Evolutionary conservation across 2,113 vertebrate genomes (phyloP), one percentile per base, ranked within the genome.

Genomic region (Octodon degus): DNA sequence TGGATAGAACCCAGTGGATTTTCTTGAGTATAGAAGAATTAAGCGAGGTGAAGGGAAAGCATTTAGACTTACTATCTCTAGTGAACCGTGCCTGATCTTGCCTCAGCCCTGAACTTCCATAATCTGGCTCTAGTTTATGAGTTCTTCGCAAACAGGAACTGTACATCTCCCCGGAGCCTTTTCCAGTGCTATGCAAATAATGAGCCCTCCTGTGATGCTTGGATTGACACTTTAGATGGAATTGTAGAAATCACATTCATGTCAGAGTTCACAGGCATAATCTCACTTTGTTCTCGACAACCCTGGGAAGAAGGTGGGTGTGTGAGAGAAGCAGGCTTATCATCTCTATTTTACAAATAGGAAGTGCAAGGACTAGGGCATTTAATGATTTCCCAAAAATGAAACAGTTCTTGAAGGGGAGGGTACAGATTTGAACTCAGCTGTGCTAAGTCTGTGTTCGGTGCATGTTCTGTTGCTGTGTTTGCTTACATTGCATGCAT

Each of bases 11-110:
- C 88, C 88, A 70, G 92, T 95, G 86, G 90, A 86, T 87, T 97
- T 95, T 95, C 93, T 68, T 92, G 77, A 97, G 87, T 97, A 87
- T 60, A 20, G 22, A 96, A 96, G 93, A 96, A 97, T 98, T 94
- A 96, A 95, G 65, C 34, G 58, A 96, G 72, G 84, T 74, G 47
- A 74, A 17, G 93, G 72, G 47, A 82, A 74, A 90, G 12, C 88
- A 76, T 90, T 87, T 77, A 94, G 87, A 94, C 43, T 77, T 60
- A 67, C 27, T 92, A 76, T 80, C 86, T 91, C 84, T 47, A 60
- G 60, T 0, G 5, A 82, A 82, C 30, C 60, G 0, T 84, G 89
- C 22, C 86, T 87, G 68, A 89, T 92, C 74, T 93, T 60, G 50
- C 43, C 16, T 92, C 84, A 47, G 37, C 24, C 40, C 84, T 89